phyloP scores from a whole-genome alignment of 2,888 invertebrate species.

The Volucella bombylans region DNA sequence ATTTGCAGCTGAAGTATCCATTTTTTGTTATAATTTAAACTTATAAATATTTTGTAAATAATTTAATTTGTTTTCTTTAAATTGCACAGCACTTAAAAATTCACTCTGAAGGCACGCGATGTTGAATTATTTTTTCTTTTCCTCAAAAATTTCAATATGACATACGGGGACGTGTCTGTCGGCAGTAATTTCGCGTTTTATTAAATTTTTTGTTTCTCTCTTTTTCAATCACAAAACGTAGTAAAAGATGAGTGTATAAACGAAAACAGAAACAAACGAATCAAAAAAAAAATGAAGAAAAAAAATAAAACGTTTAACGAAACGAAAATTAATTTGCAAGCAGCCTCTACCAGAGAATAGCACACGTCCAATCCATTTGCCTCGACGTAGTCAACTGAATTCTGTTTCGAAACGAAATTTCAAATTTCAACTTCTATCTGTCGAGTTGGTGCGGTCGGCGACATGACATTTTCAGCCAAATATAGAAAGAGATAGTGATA shows the following conservation, averaged over 20 bases:
- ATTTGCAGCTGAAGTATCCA: slow-evolving; percentile 63
- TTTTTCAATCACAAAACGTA: slow-evolving; percentile 48
- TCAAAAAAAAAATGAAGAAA: slow-evolving; percentile 32
- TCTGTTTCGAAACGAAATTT: slow-evolving; percentile 65
- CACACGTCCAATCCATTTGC: slow-evolving; percentile 56
- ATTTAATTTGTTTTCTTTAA: slow-evolving; percentile 24
- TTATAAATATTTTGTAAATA: slow-evolving; percentile 40
- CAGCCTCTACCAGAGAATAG: slow-evolving; percentile 60
- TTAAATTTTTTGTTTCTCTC: not conserved
- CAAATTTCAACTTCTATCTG: slow-evolving; percentile 64
- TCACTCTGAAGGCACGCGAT: slow-evolving; percentile 50
- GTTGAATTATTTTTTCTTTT: slow-evolving; percentile 30
- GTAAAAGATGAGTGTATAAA: slow-evolving; percentile 11
- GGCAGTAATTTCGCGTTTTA: slow-evolving; percentile 6
- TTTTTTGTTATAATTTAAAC: slow-evolving; percentile 61
- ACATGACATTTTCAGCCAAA: slow-evolving; percentile 25
- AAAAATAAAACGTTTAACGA: slow-evolving; percentile 58
- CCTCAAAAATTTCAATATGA: slow-evolving; percentile 7
- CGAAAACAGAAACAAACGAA: slow-evolving; percentile 16
- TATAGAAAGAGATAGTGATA: slow-evolving; percentile 44
- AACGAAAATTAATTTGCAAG: slow-evolving; percentile 48
- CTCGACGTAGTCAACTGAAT: slow-evolving; percentile 65
- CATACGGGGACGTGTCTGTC: slow-evolving; percentile 51
- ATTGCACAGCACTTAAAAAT: slow-evolving; percentile 77
- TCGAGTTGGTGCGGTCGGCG: slow-evolving; percentile 15